These are phyloP conservation scores for Heteropelma amictum DNA, from an alignment of 2,888 invertebrate species.

Conservation along the genomic window DNA sequence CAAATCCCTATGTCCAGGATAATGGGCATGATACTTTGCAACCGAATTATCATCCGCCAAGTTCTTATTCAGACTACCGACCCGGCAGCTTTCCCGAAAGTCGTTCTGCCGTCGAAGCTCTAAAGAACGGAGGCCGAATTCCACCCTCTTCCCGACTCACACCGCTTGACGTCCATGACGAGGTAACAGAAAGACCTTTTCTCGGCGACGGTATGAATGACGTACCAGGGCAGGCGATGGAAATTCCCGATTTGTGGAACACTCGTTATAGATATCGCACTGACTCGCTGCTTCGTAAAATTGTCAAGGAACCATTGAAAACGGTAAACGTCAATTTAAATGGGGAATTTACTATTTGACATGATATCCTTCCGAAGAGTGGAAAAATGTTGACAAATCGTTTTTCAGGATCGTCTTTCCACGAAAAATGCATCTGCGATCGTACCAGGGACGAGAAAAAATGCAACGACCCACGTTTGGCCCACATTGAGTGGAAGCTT, in stretches of 20 bases:
- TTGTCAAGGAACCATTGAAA: not conserved
- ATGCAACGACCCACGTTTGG: not conserved
- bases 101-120: not conserved
- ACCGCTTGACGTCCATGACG: not conserved
- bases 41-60: conserved; percentile 12
- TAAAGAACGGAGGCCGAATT: not conserved
- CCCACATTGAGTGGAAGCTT: not conserved
- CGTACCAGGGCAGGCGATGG: conserved; percentile 26
- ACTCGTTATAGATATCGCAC: conserved; percentile 27
- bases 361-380: not conserved
- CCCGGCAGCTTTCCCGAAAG: not conserved
- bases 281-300: conserved; percentile 12
- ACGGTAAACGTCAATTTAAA: not conserved
- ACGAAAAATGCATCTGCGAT: not conserved
- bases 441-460: not conserved
- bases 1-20: conserved; percentile 6
- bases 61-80: conserved; percentile 27
- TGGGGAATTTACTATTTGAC: not conserved
- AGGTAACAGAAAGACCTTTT: not conserved
- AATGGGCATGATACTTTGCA: not conserved
- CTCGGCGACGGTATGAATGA: conserved; percentile 12
- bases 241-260: conserved; percentile 37
- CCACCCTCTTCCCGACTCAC: not conserved
- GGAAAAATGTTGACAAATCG: not conserved
- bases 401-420: conserved; percentile 10